A percentile compares a stretch with the other conserved stretches of the same genome.
These are phyloP conservation scores for Muntiacus reevesi DNA, from an alignment of 2,113 vertebrate genomes.

Conservation along the genomic window DNA sequence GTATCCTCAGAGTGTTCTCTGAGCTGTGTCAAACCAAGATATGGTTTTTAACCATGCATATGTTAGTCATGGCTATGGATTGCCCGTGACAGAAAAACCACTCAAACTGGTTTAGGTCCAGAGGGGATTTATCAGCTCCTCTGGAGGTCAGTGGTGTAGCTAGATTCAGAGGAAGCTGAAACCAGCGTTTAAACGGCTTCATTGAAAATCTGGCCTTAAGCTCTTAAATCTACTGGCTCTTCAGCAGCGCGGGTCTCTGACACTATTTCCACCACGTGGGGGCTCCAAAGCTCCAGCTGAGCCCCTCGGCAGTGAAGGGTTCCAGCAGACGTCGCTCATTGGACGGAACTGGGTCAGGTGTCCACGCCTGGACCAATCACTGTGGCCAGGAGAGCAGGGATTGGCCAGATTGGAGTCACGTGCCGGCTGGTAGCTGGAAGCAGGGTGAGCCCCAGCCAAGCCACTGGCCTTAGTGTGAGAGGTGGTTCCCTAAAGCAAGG, in stretches of 20 bases:
- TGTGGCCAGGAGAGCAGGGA: not conserved
- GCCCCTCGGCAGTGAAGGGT: too few species aligned
- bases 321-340: not conserved
- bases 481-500: not conserved
- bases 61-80: not conserved
- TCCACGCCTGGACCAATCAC: not conserved
- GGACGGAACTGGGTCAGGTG: not conserved
- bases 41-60: too few species aligned
- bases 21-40: fast-evolving
- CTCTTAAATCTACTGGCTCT: not conserved
- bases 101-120: not conserved
- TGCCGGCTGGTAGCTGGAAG: too few species aligned
- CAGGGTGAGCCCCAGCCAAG: not conserved
- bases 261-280: fast-evolving
- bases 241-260: fast-evolving
- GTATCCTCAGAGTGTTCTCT: too few species aligned
- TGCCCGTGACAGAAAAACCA: not conserved
- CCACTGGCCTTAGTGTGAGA: not conserved
- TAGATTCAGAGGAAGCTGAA: not conserved
- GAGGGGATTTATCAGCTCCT: not conserved
- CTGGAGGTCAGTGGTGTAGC: not conserved
- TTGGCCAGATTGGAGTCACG: not conserved
- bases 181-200: fast-evolving
- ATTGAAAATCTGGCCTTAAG: not conserved
- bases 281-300: not conserved